Evolutionary conservation across 2,113 vertebrate genomes (phyloP).

Genomic region (Leptobrachium ailaonicum): DNA sequence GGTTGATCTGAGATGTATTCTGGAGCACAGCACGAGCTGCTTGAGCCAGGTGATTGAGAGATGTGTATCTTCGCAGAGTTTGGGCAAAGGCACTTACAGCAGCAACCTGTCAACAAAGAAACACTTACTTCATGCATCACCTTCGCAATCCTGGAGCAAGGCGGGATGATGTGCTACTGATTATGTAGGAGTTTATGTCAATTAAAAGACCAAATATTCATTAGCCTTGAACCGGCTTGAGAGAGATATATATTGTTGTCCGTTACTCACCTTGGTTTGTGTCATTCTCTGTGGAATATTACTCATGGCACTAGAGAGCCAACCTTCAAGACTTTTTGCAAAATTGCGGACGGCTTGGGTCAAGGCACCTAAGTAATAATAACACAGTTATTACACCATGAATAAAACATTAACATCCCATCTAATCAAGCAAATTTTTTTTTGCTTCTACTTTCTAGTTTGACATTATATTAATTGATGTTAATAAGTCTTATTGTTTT

Average conservation of each 20-base stretch:
- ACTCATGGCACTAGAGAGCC: slow-evolving; percentile 96
- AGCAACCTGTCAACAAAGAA: slow-evolving; percentile 74
- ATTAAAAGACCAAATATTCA: too few relatives aligned
- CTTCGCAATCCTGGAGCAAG: background rate
- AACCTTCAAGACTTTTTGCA: slow-evolving; percentile 98
- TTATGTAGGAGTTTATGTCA: too few relatives aligned
- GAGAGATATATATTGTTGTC: too few relatives aligned
- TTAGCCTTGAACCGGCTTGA: too few relatives aligned
- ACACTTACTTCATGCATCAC: background rate
- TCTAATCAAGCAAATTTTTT: too few relatives aligned
- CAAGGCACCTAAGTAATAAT: slow-evolving; percentile 83
- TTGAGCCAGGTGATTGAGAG: slow-evolving; percentile 97
- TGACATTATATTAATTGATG: too few relatives aligned
- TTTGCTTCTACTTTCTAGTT: too few relatives aligned
- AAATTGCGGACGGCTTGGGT: slow-evolving; percentile 99
- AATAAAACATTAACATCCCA: too few relatives aligned
- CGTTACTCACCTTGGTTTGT: slow-evolving; percentile 87
- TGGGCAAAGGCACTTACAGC: slow-evolving; percentile 98
- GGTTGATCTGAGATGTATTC: slow-evolving; percentile 99
- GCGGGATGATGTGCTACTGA: background rate
- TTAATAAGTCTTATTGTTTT: too few relatives aligned
- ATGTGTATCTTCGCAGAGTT: slow-evolving; percentile 97
- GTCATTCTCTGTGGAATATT: slow-evolving; percentile 97
- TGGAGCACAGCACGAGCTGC: slow-evolving; percentile 96
- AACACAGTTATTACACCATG: too few relatives aligned